Base-by-base conservation (phyloP, 2,888 invertebrate species). In the Unio delphinus region DNA sequence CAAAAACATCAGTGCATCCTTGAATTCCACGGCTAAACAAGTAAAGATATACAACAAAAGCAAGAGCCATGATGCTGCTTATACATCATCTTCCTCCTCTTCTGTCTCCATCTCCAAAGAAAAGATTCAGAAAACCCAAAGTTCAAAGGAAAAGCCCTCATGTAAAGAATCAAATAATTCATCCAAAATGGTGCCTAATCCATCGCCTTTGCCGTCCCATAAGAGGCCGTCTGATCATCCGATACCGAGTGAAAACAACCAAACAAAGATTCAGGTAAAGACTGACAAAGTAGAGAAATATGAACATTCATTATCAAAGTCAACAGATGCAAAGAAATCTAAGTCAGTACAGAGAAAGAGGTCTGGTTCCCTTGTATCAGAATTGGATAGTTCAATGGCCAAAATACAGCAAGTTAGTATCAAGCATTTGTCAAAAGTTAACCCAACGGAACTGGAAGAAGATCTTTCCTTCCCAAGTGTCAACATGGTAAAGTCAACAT, bases 391-490 rank as follows among this genome's bases (percentile, higher is more conserved):
- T 23, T 23, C 23, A 23, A 23, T 23, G 23, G 23, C 23, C 23
- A 23, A 23, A 23, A 23, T 23, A 23, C 23, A 23, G 23, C 23
- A 23, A 23, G 23, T 23, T 23, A 23, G 23, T 23, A 23, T 23
- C 23, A 65, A 70, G 59, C 62, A 57, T 28, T 67, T 73, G 3
- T 69, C 73, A 17, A 73, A 68, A 23, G 64, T 77, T 20, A 69
- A 74, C 23, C 68, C 74, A 28, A 64, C 60, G n/a, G 74, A 77
- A 61, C 55, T 74, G 45, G 66, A 65, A 0, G 69, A 77, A 34
- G 73, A 74, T 73, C 63, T 72, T 55, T 73, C 73, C 1, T 28
- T 73, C 26, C 74, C 74, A 18, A 68, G 68, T 20, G 70, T 68
- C 8, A 70, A 67, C 23, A 23, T 23, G 23, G 23, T 23, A 23